Conservation (phyloP, 1,140 invertebrate species). For the Solen grandis region DNA sequence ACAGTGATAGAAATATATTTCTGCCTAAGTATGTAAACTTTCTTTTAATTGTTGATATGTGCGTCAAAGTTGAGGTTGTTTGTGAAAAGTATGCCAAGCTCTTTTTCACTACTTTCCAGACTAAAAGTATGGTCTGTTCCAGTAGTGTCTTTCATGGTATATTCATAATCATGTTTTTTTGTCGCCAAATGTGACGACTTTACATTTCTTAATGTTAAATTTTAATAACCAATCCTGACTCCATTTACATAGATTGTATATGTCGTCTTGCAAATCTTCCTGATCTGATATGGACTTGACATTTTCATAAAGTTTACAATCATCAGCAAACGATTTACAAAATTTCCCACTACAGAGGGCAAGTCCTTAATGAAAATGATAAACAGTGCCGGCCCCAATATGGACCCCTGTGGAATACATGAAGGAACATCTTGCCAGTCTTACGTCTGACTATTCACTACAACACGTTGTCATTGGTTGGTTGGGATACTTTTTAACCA, state of each 20-base stretch:
- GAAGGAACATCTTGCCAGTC: too few species aligned
- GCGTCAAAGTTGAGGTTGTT: too few species aligned
- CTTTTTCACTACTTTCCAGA: constrained; percentile 1
- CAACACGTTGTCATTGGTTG: constrained; percentile 6
- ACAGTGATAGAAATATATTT: too few species aligned
- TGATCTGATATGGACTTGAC: background rate
- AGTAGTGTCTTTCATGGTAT: constrained; percentile 6
- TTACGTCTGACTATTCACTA: too few species aligned
- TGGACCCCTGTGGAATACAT: too few species aligned
- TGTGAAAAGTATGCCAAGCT: constrained; percentile 29
- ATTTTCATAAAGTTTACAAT: constrained; percentile 20
- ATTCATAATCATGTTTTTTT: constrained; percentile 3
- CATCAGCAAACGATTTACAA: constrained; percentile 44
- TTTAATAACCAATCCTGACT: constrained; percentile 36
- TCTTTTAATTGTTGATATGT: too few species aligned
- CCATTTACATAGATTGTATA: constrained; percentile 12
- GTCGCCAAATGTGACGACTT: constrained; percentile 15
- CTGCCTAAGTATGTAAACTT: too few species aligned
- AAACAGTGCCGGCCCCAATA: constrained; percentile 40
- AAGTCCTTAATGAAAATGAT: constrained; percentile 49
- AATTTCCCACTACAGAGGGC: background rate
- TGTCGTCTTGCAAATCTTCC: constrained; percentile 21
- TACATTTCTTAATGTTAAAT: constrained; percentile 46
- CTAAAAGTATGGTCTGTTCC: background rate
- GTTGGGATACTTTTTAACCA: constrained; percentile 23